Conservation (phyloP, 2,888 invertebrate genomes). For the Drosophila colorata region DNA sequence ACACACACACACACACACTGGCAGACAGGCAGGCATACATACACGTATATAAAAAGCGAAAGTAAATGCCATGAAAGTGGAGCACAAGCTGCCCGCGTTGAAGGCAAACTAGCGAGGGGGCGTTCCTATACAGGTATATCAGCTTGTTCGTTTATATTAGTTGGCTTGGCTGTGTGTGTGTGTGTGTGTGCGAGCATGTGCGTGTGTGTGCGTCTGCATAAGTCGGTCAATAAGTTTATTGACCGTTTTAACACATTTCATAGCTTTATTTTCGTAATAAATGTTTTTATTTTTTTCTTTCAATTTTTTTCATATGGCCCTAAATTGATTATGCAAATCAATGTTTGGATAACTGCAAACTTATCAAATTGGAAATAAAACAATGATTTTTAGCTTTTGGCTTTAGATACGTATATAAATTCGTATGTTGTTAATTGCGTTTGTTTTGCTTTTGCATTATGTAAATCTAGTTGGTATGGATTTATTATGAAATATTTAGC, state of each 20-base stretch:
- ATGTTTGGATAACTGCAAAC: conserved; percentile 43
- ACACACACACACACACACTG: neutral
- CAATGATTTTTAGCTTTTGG: conserved; percentile 40
- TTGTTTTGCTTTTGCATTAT: conserved; percentile 36
- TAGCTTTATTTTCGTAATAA: conserved; percentile 53
- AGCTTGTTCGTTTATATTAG: conserved; percentile 3
- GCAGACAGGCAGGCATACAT: neutral
- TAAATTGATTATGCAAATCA: conserved; percentile 58
- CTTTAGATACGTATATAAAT: conserved; percentile 14
- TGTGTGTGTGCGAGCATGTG: conserved; percentile 15
- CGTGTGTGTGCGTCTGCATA: conserved; percentile 44
- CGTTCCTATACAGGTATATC: conserved; percentile 40
- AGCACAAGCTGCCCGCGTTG: conserved; percentile 65
- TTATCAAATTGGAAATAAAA: conserved; percentile 56
- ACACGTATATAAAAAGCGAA: conserved; percentile 66
- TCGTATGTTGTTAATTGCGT: conserved; percentile 27
- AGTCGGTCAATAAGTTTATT: conserved; percentile 79
- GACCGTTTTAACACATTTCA: conserved; percentile 66
- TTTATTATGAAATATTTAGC: conserved; percentile 13
- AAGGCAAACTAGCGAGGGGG: conserved; percentile 72
- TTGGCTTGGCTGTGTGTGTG: neutral
- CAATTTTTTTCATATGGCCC: conserved; percentile 35
- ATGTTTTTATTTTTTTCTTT: conserved; percentile 38
- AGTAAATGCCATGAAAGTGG: conserved; percentile 75
- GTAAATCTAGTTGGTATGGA: conserved; percentile 12